These are phyloP conservation scores for Liolophura sinensis DNA, from an alignment of 1,140 invertebrate species.

Conservation along the genomic window DNA sequence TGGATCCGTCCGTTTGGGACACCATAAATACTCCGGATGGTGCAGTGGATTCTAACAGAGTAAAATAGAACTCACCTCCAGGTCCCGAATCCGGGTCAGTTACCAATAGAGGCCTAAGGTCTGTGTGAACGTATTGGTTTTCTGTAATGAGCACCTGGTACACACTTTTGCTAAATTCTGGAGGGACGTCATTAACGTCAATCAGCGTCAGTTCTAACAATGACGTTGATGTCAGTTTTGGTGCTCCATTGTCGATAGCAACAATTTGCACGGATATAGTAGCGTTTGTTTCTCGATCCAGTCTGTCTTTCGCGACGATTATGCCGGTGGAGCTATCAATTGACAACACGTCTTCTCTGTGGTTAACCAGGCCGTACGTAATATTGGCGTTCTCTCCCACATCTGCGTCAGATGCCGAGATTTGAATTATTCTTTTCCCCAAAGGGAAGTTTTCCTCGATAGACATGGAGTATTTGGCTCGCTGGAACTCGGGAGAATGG, in stretches of 20 bases:
- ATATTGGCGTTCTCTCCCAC: constrained; percentile 86
- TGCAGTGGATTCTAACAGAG: no score
- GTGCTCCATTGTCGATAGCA: constrained; percentile 80
- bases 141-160: no score
- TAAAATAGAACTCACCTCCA: no score
- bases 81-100: no score
- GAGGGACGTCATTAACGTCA: no score
- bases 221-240: no score
- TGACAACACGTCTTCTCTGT: constrained; percentile 67
- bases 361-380: constrained; percentile 70
- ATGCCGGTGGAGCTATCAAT: constrained; percentile 85
- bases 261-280: constrained; percentile 88
- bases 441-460: constrained; percentile 92
- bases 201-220: no score
- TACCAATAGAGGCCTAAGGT: no score
- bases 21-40: no score
- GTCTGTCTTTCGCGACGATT: constrained; percentile 85
- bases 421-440: constrained; percentile 80
- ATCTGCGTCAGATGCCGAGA: constrained; percentile 84
- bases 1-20: no score
- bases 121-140: no score
- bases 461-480: constrained; percentile 81
- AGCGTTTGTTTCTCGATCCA: constrained; percentile 92
- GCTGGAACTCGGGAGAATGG: constrained; percentile 63
- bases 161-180: no score